A percentile compares a stretch with the other conserved stretches of the same genome.
phyloP scores from a whole-genome alignment of 2,888 invertebrate genomes.

The Lasioglossum malachurum region DNA sequence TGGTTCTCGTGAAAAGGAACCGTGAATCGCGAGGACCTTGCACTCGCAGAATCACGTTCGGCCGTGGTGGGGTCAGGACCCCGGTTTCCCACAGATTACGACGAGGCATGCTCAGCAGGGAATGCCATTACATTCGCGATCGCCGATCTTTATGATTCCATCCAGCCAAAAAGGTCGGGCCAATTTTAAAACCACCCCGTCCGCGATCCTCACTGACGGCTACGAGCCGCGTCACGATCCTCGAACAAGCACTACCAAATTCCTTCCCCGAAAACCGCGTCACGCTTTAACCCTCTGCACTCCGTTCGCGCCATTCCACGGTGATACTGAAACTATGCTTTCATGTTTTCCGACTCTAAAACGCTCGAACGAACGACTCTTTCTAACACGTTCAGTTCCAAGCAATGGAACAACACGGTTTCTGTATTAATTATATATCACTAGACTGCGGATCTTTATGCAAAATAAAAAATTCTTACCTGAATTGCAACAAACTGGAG shows the following conservation, averaged over 20 bases:
- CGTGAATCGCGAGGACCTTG: conserved; percentile 70
- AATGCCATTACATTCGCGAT: conserved; percentile 76
- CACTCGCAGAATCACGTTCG: conserved; percentile 70
- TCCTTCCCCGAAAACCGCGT: background rate
- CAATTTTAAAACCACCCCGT: conserved; percentile 69
- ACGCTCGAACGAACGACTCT: background rate
- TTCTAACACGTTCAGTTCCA: background rate
- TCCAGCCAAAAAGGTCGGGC: conserved; percentile 71
- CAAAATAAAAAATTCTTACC: too few species aligned
- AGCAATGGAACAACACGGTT: background rate
- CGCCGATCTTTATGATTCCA: conserved; percentile 77
- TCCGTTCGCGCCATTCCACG: background rate
- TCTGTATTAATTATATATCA: background rate
- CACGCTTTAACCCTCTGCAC: background rate
- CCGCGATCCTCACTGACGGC: conserved; percentile 55
- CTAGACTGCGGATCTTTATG: too few species aligned
- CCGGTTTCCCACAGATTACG: conserved; percentile 73
- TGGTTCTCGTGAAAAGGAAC: conserved; percentile 58
- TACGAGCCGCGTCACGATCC: conserved; percentile 49
- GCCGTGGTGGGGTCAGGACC: conserved; percentile 71
- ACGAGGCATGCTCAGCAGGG: conserved; percentile 75
- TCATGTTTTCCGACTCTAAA: background rate
- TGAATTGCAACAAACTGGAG: too few species aligned
- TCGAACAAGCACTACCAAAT: conserved; percentile 30
- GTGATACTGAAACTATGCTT: background rate